Percentiles rank a stretch among this genome's conserved stretches.
phyloP scores from a whole-genome alignment of 2,797 vertebrate species.

The Coreius guichenoti region DNA sequence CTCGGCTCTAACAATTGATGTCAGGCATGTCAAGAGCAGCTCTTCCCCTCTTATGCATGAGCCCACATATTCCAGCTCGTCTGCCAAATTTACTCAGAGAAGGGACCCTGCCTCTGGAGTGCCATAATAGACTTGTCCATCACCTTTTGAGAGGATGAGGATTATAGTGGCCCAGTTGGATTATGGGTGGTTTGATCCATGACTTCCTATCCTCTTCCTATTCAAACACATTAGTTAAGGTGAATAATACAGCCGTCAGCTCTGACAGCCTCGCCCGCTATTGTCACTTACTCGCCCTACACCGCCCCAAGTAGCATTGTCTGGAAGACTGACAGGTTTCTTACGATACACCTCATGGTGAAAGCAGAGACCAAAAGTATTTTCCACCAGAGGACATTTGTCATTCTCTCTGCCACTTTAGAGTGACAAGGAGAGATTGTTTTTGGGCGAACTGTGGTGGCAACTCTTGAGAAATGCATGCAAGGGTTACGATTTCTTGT shows the following conservation, averaged over 20 bases:
- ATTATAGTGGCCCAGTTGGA: conserved; percentile 53
- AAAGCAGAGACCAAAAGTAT: conserved; percentile 67
- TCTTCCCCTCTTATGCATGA: conserved; percentile 51
- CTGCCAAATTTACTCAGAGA: conserved; percentile 42
- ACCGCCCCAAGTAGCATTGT: conserved; percentile 71
- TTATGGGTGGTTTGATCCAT: conserved; percentile 63
- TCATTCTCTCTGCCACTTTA: conserved; percentile 76
- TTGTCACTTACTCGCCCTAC: conserved; percentile 54
- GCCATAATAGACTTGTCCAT: conserved; percentile 65
- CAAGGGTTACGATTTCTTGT: not conserved
- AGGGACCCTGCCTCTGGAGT: conserved; percentile 35
- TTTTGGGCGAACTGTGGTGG: not conserved
- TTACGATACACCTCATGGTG: conserved; percentile 68
- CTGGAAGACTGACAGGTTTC: conserved; percentile 75
- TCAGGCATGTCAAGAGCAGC: conserved; percentile 64
- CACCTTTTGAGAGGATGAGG: conserved; percentile 52
- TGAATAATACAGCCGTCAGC: conserved; percentile 77
- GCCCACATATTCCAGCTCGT: conserved; percentile 27
- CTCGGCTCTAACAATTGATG: conserved; percentile 60
- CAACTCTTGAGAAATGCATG: conserved; percentile 14
- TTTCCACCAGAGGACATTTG: conserved; percentile 75
- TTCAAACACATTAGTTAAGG: conserved; percentile 69
- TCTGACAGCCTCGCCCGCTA: conserved; percentile 66
- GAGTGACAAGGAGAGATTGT: conserved; percentile 73
- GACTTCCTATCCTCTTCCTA: conserved; percentile 62